A percentile compares a stretch with the other conserved stretches of the same genome.
Conservation (phyloP, 2,113 vertebrate species). For the Saguinus midas region DNA sequence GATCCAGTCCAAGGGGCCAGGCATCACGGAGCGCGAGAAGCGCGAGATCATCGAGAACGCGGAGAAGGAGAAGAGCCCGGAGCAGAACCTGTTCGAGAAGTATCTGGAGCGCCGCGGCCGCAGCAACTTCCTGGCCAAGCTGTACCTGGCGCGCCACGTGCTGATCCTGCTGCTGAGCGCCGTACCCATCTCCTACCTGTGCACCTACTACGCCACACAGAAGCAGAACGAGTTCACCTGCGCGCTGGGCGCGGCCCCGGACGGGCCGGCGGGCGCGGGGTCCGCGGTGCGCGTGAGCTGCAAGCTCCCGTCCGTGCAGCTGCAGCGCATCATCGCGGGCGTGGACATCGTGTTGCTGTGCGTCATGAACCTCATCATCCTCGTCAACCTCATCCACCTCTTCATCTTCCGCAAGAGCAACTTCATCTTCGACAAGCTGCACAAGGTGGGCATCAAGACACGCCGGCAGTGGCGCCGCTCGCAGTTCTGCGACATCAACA, state of each 20-base stretch:
- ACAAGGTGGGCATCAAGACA: slow-evolving; percentile 98
- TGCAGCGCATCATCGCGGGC: slow-evolving; percentile 96
- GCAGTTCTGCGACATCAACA: slow-evolving; percentile 99
- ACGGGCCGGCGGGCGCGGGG: slow-evolving; percentile 81
- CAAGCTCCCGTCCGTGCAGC: slow-evolving; percentile 96
- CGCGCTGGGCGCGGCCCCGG: slow-evolving; percentile 92
- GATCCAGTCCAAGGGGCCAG: slow-evolving; percentile 98
- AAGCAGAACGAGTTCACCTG: slow-evolving; percentile 98
- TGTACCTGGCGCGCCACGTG: slow-evolving; percentile 94
- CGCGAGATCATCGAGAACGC: slow-evolving; percentile 99
- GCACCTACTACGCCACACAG: slow-evolving; percentile 95
- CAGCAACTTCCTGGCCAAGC: slow-evolving; percentile 98
- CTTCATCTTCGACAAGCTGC: slow-evolving; percentile 99
- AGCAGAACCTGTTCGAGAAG: slow-evolving; percentile 99
- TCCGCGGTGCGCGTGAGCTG: slow-evolving; percentile 93
- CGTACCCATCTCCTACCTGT: slow-evolving; percentile 96
- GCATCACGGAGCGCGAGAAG: slow-evolving; percentile 94
- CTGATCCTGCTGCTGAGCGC: slow-evolving; percentile 98
- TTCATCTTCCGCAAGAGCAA: slow-evolving; percentile 99
- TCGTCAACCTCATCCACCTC: slow-evolving; percentile 95
- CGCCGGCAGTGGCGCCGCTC: slow-evolving; percentile 98
- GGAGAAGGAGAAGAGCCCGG: slow-evolving; percentile 98
- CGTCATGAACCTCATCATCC: slow-evolving; percentile 97
- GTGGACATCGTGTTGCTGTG: slow-evolving; percentile 95
- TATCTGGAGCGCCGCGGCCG: slow-evolving; percentile 96